Evolutionary conservation across 2,888 invertebrate species (phyloP), one percentile per base, ranked within the genome.

Genomic region (Congeria kusceri): DNA sequence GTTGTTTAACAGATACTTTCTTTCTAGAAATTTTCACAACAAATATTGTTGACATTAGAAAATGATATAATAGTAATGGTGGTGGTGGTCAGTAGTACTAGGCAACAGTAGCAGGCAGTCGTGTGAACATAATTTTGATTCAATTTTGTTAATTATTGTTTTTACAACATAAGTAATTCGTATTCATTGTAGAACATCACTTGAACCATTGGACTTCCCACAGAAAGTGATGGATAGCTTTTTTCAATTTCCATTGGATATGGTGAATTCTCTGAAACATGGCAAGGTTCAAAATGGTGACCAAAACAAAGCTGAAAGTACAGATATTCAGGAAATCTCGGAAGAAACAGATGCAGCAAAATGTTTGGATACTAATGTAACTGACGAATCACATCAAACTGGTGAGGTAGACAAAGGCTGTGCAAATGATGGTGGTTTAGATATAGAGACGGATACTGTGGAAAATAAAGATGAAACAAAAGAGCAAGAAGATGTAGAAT

Each of bases 191-290:
- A 92, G 93, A 70, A 96, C 96, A 88, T 96, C 96, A 0, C 92
- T 98, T 1, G 93, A 96, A 58, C 96, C 96, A 0, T 96, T 98
- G 95, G 96, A 97, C 91, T 96, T 97, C 92, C 94, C 95, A 0
- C 92, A 95, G 61, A 96, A 96, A 88, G 96, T 96, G 89, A 90
- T 95, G 9, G 95, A 95, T 11, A 95, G 96, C 75, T 96, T 97
- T 87, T 94, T 96, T 53, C 96, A 96, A 23, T 91, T 91, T 74
- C 90, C 92, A 23, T 70, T 92, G 29, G 84, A 86, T 61, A 80
- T 77, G 44, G 77, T 89, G 18, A 84, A 84, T 20, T 75, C 76
- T 13, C 59, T 89, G 11, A 82, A 80, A 47, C 57, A 65, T 27
- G 11, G 20, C 13, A 61, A 39, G 25, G 57, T 15, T 58, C 44